Conservation (phyloP, 2,888 invertebrate species). For the Hypomecis punctinalis region DNA sequence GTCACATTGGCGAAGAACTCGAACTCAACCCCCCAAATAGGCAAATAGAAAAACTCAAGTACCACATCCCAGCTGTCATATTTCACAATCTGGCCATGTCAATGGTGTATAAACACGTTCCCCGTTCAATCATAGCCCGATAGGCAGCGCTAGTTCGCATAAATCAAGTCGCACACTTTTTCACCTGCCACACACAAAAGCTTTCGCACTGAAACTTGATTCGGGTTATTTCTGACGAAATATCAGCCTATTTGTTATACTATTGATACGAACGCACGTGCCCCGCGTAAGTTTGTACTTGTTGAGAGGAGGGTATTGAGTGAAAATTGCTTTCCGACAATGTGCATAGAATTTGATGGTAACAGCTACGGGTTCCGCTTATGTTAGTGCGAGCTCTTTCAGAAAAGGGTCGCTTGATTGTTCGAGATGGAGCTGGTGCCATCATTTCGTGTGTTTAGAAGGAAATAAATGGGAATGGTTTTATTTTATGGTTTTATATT, state of each 20-base stretch:
- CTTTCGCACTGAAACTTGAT: conserved; percentile 83
- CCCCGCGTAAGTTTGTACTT: conserved; percentile 81
- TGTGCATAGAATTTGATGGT: conserved; percentile 80
- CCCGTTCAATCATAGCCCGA: conserved; percentile 81
- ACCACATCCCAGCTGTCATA: conserved; percentile 77
- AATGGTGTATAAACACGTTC: conserved; percentile 81
- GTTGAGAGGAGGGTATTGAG: conserved; percentile 81
- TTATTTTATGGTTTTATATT: conserved; percentile 29
- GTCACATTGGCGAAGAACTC: conserved; percentile 5
- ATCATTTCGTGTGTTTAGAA: conserved; percentile 38
- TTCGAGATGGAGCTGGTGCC: conserved; percentile 39
- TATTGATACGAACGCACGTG: conserved; percentile 83
- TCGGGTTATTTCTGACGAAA: conserved; percentile 85
- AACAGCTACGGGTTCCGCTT: conserved; percentile 56
- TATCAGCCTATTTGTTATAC: conserved; percentile 85
- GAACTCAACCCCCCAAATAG: conserved; percentile 27
- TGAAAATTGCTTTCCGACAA: conserved; percentile 81
- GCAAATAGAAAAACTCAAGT: conserved; percentile 48
- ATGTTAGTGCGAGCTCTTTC: conserved; percentile 45
- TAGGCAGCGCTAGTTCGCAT: conserved; percentile 82
- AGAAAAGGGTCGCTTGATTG: conserved; percentile 44
- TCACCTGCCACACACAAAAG: conserved; percentile 85
- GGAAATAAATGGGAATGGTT: conserved; percentile 33
- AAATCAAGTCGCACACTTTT: conserved; percentile 84
- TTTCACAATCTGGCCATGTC: conserved; percentile 71